Evolutionary conservation across 2,797 vertebrate species (phyloP).

Genomic region (Bucorvus abyssinicus): DNA sequence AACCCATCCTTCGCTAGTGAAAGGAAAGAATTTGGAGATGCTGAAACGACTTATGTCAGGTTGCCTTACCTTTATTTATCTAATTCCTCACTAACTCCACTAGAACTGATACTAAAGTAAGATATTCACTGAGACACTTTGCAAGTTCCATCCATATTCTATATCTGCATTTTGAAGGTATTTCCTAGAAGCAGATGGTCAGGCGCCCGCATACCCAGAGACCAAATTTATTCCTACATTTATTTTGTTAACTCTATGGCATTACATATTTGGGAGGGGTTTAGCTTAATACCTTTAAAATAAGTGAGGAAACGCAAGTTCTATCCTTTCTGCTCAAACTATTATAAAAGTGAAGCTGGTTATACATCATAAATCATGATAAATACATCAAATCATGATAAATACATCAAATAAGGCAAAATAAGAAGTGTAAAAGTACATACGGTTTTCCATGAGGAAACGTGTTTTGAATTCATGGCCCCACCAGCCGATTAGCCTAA

Average conservation of each 20-base stretch:
- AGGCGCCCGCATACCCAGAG: background rate
- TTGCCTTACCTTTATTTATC: background rate
- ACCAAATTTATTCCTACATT: background rate
- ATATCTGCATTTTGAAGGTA: background rate
- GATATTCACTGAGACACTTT: background rate
- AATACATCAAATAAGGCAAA: background rate
- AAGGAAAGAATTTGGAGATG: background rate
- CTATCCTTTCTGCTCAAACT: background rate
- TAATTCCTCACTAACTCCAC: slow-evolving; percentile 29
- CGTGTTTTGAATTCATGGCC: slow-evolving; percentile 87
- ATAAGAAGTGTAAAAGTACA: background rate
- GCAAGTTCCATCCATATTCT: slow-evolving; percentile 10
- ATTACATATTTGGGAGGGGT: background rate
- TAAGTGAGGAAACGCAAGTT: background rate
- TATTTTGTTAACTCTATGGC: background rate
- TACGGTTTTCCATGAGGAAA: slow-evolving; percentile 91
- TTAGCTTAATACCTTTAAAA: background rate
- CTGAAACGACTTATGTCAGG: background rate
- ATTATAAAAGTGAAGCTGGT: background rate
- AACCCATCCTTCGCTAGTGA: background rate
- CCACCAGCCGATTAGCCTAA: slow-evolving; percentile 92
- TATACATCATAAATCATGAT: background rate
- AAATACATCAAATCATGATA: background rate
- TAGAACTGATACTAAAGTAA: background rate
- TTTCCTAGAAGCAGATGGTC: background rate